Base-by-base conservation (phyloP, 2,888 invertebrate genomes). In the Caenorhabditis sp. region DNA sequence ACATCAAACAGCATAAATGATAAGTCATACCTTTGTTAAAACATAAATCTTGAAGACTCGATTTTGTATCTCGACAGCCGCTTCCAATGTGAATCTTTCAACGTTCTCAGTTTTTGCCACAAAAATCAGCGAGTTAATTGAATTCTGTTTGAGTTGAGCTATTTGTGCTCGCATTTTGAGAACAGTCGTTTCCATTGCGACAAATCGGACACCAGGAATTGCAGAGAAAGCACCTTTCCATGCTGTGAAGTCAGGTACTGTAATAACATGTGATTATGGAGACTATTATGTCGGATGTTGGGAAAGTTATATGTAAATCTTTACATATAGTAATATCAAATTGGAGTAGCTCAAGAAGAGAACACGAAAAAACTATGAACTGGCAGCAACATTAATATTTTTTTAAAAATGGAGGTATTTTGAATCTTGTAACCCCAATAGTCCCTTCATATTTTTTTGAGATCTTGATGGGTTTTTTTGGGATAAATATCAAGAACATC, bases 101-200 rank as follows among this genome's bases (percentile, higher is more conserved):
- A 86, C 78, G 56, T 83, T 82, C 60, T 75, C 70, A 5, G 85
- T 85, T 25, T 81, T 82, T 7, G 83, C 84, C 4, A 85, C 78
- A 21, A 87, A 61, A 50, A 85, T 74, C 23, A 87, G 60, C 8
- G 79, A 81, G n/a, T 79, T 77, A n/a, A 79, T 75, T 4, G 65
- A 63, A 25, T 71, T 57, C 20, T 71, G 43, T 65, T 54, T 38
- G 8, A 80, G 59, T 27, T 68, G 61, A 20, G 70, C 70, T 49
- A 84, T 70, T 54, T 83, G 81, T 2, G 62, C 66, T 52, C 67
- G 60, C 64, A 82, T 79, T 50, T 62, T 56, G 43, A 69, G 59
- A 0, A 73, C 73, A 25, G 76, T 78, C 5, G 66, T 69, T 36
- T 80, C 80, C 67, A 84, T 64, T n/a, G 31, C 25, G 10, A 78